phyloP scores from a whole-genome alignment of 2,113 vertebrate genomes.

The Petrocephalus microphthalmus region DNA sequence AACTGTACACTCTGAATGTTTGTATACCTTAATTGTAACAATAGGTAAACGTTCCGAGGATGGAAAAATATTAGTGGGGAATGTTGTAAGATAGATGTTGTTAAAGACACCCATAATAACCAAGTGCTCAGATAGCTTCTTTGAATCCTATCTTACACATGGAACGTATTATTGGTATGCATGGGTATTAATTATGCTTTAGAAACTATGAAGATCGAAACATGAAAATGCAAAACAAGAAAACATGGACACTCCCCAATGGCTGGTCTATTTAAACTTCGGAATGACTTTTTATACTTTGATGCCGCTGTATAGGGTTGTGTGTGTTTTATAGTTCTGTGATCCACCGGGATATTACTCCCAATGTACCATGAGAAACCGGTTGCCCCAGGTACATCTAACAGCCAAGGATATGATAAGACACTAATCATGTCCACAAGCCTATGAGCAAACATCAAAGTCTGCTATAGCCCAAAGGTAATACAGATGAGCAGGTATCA shows the following conservation, averaged over 20 bases:
- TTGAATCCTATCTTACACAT: not conserved
- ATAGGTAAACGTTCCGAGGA: not conserved
- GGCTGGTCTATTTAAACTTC: not conserved
- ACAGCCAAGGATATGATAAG: no score
- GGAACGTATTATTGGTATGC: not conserved
- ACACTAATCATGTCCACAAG: no score
- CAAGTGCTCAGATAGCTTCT: not conserved
- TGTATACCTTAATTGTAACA: not conserved
- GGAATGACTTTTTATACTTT: not conserved
- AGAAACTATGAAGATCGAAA: not conserved
- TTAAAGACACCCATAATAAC: not conserved
- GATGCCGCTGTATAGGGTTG: not conserved
- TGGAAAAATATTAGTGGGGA: not conserved
- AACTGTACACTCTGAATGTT: not conserved
- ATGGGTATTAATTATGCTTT: not conserved
- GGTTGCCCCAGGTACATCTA: not conserved
- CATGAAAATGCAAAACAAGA: not conserved
- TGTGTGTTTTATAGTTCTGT: not conserved
- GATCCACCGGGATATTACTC: not conserved
- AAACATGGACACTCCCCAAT: not conserved
- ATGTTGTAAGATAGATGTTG: not conserved
- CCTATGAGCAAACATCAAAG: no score
- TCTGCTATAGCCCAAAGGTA: no score
- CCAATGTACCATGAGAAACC: not conserved
- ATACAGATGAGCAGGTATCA: no score